These are phyloP conservation scores for Platynereis dumerilii DNA, from an alignment of 2,888 invertebrate genomes.

Conservation along the genomic window DNA sequence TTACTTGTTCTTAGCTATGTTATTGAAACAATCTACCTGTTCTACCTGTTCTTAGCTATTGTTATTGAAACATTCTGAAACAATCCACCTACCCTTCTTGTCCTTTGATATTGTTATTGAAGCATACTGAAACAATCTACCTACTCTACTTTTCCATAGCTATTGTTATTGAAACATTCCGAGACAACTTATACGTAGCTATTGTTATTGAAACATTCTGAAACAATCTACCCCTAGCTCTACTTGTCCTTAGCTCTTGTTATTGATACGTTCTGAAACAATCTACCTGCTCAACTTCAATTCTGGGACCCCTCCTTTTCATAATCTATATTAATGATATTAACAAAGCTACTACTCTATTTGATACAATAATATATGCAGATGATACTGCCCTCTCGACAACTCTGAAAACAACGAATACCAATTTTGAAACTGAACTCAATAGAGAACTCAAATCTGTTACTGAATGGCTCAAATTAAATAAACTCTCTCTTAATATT, in stretches of 20 bases:
- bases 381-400: too few relatives aligned
- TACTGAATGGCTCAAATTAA: too few relatives aligned
- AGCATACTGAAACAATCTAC: neutral
- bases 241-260: neutral
- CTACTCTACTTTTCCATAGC: neutral
- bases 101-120: neutral
- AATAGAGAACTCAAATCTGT: too few relatives aligned
- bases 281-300: too few relatives aligned
- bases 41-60: neutral
- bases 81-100: neutral
- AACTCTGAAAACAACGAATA: too few relatives aligned
- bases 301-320: neutral
- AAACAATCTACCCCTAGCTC: neutral
- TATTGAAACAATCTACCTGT: neutral
- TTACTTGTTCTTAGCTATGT: neutral
- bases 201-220: neutral
- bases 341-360: too few relatives aligned
- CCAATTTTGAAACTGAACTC: too few relatives aligned
- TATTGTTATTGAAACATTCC: neutral
- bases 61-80: neutral
- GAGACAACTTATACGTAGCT: neutral
- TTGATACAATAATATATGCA: too few relatives aligned
- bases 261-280: neutral
- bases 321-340: too few relatives aligned
- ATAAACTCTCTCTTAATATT: too few relatives aligned